phyloP scores from a whole-genome alignment of 1,140 invertebrate species.

The Camponotus floridanus region DNA sequence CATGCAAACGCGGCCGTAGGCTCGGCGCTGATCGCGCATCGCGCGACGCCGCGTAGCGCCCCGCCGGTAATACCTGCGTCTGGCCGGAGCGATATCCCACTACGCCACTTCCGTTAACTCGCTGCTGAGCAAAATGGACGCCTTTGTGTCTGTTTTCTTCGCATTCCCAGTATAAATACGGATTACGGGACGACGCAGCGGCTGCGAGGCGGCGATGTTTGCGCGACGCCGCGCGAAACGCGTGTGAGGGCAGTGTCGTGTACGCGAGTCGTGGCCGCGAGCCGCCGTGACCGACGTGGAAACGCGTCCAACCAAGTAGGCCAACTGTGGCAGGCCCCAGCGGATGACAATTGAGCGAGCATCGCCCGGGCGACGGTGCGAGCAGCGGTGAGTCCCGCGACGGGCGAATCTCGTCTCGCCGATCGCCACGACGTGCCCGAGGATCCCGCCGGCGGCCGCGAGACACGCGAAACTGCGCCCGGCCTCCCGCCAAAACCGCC shows the following conservation, averaged over 20 bases:
- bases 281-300: slow-evolving; percentile 65
- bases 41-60: slow-evolving; percentile 58
- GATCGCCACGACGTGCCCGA: not conserved
- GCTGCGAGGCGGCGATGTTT: slow-evolving; percentile 78
- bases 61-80: slow-evolving; percentile 74
- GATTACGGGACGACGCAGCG: slow-evolving; percentile 75
- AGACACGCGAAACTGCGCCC: slow-evolving; percentile 49
- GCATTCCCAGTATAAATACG: slow-evolving; percentile 84
- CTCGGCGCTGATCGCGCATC: not conserved
- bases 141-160: slow-evolving; percentile 86
- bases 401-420: slow-evolving; percentile 18
- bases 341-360: slow-evolving; percentile 84
- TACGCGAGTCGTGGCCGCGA: slow-evolving; percentile 52
- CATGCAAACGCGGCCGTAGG: not conserved
- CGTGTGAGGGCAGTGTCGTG: slow-evolving; percentile 72
- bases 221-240: slow-evolving; percentile 74
- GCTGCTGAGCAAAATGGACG: slow-evolving; percentile 86
- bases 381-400: slow-evolving; percentile 20
- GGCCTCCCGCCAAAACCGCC: slow-evolving; percentile 74
- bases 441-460: slow-evolving; percentile 19
- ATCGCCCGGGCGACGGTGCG: slow-evolving; percentile 70
- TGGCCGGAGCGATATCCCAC: slow-evolving; percentile 78
- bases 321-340: slow-evolving; percentile 78
- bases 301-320: slow-evolving; percentile 83
- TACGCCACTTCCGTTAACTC: slow-evolving; percentile 85